phyloP scores from a whole-genome alignment of 64 coral and sea anemone genomes.

The Montipora efflorescens region DNA sequence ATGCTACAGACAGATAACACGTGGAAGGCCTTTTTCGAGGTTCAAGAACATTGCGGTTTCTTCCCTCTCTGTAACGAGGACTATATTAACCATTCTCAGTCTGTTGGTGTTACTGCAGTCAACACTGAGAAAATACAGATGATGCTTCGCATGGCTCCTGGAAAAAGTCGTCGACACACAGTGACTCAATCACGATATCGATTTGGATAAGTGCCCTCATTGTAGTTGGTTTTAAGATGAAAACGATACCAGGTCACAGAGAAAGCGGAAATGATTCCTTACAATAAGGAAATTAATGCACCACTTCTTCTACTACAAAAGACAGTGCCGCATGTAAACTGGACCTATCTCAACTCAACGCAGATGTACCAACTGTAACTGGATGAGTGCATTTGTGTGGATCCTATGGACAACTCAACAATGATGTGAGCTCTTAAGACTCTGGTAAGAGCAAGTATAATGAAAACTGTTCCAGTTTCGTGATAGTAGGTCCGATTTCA shows the following conservation, averaged over 20 bases:
- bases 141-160: neutral
- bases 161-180: neutral
- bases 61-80: neutral
- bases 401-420: slow-evolving; percentile 51
- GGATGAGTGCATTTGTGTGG: slow-evolving; percentile 66
- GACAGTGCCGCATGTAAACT: neutral
- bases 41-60: neutral
- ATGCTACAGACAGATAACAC: no score
- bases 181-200: neutral
- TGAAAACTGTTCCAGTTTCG: slow-evolving; percentile 53
- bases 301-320: no score
- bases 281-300: no score
- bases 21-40: no score
- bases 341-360: neutral
- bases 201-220: neutral
- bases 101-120: neutral
- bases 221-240: no score
- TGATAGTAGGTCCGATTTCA: neutral
- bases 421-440: slow-evolving; percentile 59
- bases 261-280: no score
- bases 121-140: neutral
- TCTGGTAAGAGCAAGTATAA: slow-evolving; percentile 58
- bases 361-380: slow-evolving; percentile 68
- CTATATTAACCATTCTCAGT: neutral
- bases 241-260: no score